Base-by-base conservation (phyloP, 2,113 vertebrate species). In the Spizaetus ornatus region DNA sequence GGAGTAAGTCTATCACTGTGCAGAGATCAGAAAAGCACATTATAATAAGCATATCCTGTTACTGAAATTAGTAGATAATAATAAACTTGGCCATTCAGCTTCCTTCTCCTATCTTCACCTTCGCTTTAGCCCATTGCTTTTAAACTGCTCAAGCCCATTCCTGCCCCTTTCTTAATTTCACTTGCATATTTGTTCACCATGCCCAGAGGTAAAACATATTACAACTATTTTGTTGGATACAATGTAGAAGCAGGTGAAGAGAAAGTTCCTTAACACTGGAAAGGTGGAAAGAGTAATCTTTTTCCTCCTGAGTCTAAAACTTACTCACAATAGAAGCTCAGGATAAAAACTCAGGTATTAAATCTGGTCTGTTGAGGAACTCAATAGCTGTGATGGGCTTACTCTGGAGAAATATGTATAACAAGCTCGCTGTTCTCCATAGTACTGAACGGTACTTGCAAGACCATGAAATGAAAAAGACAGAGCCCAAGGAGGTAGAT, bases 21-120 rank as follows among this genome's bases (percentile, higher is more conserved):
- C 77, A 89, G 90, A 96, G 89, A 90, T 91, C 50, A 95, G 43
- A 94, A 92, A 93, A 42, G 5, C n/a, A 62, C 21, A 61, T 78
- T 94, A 93, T 74, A 95, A 90, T 42, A 66, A 74, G 19, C 32
- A 58, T 31, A 50, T 82, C 88, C 32, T 91, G 58, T 77, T 82
- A 65, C 58, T 86, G 65, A 80, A 96, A 90, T 61, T 7, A 92
- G 61, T 36, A 81, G 29, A 59, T 65, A 94, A 85, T 69, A 86
- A 84, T 31, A 74, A 95, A 50, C 14, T 66, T 56, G 61, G 40
- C 2, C 62, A 90, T 77, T 86, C 71, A 78, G 52, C 50, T 95
- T 91, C 42, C 17, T 81, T 29, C 38, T 76, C 10, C 26, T 74
- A 42, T n/a, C 45, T 73, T 62, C 43, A 72, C 43, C 52, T 86